Conservation (phyloP, 2,797 vertebrate genomes). For the Sitta carolinensis region DNA sequence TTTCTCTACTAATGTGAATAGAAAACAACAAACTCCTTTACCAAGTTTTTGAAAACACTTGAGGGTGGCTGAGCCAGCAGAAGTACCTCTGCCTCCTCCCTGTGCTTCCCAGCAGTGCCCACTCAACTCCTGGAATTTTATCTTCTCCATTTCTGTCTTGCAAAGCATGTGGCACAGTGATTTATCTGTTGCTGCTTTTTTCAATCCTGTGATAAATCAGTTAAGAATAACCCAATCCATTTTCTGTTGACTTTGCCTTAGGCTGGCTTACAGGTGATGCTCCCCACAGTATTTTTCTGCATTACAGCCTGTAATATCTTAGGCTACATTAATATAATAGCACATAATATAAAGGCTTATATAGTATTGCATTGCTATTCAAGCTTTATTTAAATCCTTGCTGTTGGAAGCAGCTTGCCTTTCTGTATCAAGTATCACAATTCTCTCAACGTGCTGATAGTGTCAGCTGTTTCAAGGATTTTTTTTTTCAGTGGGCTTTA, state of each 20-base stretch:
- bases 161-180: neutral
- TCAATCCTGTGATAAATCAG: neutral
- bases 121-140: neutral
- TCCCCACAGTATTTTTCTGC: neutral
- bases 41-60: rapidly evolving
- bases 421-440: neutral
- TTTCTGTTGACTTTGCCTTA: neutral
- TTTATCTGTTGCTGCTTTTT: neutral
- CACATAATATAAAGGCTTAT: neutral
- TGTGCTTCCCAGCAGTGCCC: neutral
- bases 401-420: neutral
- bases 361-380: neutral
- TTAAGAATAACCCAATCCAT: neutral
- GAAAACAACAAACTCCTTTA: neutral
- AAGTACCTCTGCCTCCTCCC: neutral
- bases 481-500: neutral
- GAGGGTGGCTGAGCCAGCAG: neutral
- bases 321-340: neutral
- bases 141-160: neutral
- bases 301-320: neutral
- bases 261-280: neutral
- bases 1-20: neutral
- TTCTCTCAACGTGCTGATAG: neutral
- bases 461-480: neutral
- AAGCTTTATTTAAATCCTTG: neutral